These are phyloP conservation scores for Thamnaconus septentrionalis DNA, from an alignment of 2,113 vertebrate species.

Conservation along the genomic window DNA sequence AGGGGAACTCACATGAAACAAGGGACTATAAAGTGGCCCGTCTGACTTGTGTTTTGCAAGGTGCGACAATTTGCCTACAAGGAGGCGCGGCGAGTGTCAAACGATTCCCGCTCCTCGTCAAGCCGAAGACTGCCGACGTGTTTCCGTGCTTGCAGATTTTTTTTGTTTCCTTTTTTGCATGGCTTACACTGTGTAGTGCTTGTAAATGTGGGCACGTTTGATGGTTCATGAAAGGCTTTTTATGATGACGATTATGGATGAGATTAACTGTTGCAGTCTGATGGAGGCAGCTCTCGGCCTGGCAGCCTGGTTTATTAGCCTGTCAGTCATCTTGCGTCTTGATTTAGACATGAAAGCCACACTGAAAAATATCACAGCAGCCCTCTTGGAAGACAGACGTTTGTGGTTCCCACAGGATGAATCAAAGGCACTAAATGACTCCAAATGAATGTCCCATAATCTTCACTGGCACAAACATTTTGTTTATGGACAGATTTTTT, in stretches of 20 bases:
- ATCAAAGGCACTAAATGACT: neutral
- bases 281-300: too few relatives aligned
- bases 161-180: neutral
- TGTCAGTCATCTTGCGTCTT: neutral
- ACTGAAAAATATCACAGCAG: too few relatives aligned
- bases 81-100: neutral
- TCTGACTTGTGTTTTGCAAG: constrained; percentile 40
- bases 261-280: too few relatives aligned
- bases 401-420: neutral
- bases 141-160: neutral
- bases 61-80: constrained; percentile 29
- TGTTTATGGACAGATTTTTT: neutral
- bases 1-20: constrained; percentile 41
- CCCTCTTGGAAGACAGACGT: too few relatives aligned
- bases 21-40: constrained; percentile 34
- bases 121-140: constrained; percentile 30
- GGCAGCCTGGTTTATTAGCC: neutral
- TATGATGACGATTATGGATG: neutral
- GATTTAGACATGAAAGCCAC: too few relatives aligned
- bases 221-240: neutral
- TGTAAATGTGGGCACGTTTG: neutral
- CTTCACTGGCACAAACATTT: neutral
- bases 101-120: neutral
- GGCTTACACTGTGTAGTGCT: neutral
- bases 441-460: neutral